Evolutionary conservation across 1,140 invertebrate genomes (phyloP).

Genomic region (Zaprionus nigranus): DNA sequence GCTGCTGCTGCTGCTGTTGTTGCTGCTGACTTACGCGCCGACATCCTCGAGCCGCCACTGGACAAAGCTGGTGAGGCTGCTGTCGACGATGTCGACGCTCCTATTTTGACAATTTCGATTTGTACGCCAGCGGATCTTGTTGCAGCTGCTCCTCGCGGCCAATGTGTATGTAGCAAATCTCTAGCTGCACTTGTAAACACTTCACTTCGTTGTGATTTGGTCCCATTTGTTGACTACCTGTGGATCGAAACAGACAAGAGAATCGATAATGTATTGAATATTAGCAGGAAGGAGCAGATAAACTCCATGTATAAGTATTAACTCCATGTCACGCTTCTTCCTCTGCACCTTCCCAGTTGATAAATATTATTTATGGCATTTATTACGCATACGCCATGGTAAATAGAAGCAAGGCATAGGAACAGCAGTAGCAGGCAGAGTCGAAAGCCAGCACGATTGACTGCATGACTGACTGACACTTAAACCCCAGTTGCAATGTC

Average conservation of each 20-base stretch:
- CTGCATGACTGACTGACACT: slow-evolving; percentile 12
- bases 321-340: no score
- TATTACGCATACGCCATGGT: slow-evolving; percentile 61
- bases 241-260: background rate
- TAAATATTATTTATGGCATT: background rate
- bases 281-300: no score
- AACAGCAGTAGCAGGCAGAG: background rate
- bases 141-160: slow-evolving; percentile 21
- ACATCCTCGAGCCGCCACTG: slow-evolving; percentile 70
- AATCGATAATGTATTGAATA: background rate
- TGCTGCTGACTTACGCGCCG: slow-evolving; percentile 69
- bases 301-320: no score
- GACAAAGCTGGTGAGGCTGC: slow-evolving; percentile 57
- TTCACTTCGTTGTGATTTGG: slow-evolving; percentile 69
- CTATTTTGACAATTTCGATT: slow-evolving; percentile 63
- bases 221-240: slow-evolving; percentile 75
- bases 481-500: slow-evolving; percentile 12
- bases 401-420: background rate
- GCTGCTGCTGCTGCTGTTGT: slow-evolving; percentile 18
- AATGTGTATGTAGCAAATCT: slow-evolving; percentile 24
- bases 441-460: background rate
- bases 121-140: slow-evolving; percentile 18
- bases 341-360: no score
- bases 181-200: slow-evolving; percentile 60
- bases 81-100: slow-evolving; percentile 72